These are phyloP conservation scores for Arenaria interpres DNA, from an alignment of 2,113 vertebrate genomes.

Conservation along the genomic window DNA sequence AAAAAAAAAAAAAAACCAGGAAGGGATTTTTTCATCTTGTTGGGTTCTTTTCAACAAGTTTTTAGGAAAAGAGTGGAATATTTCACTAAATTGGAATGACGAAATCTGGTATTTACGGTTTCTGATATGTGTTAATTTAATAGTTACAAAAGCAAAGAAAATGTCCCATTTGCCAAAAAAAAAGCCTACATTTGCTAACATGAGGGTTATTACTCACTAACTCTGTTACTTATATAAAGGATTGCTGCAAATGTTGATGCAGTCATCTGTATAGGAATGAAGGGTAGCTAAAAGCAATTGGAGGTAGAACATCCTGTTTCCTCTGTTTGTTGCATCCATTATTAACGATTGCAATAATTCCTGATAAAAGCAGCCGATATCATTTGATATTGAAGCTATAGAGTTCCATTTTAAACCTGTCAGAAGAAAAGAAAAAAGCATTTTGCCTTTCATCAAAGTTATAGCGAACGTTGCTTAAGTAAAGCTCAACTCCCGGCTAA, in stretches of 20 bases:
- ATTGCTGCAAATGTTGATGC: not conserved
- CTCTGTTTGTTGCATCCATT: conserved; percentile 12
- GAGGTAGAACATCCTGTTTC: conserved; percentile 15
- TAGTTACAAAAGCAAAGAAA: not conserved
- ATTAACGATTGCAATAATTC: conserved; percentile 39
- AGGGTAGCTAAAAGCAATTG: conserved; percentile 21
- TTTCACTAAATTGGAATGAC: not conserved
- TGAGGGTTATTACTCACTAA: not conserved
- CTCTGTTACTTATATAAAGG: not conserved
- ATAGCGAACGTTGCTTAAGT: not conserved
- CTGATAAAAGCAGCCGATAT: conserved; percentile 22
- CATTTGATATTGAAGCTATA: not conserved
- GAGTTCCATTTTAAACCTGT: not conserved
- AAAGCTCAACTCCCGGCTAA: not conserved
- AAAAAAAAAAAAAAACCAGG: too few species aligned
- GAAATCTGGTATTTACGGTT: not conserved
- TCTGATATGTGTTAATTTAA: not conserved
- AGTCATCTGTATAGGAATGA: not conserved
- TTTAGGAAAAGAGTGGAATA: not conserved
- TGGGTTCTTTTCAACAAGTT: not conserved
- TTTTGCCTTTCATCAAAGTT: not conserved
- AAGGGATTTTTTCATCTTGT: not conserved
- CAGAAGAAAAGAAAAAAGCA: not conserved
- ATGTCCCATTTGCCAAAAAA: not conserved
- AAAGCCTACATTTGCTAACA: not conserved